Conservation (phyloP, 2,797 vertebrate genomes). For the Sebastes umbrosus region DNA sequence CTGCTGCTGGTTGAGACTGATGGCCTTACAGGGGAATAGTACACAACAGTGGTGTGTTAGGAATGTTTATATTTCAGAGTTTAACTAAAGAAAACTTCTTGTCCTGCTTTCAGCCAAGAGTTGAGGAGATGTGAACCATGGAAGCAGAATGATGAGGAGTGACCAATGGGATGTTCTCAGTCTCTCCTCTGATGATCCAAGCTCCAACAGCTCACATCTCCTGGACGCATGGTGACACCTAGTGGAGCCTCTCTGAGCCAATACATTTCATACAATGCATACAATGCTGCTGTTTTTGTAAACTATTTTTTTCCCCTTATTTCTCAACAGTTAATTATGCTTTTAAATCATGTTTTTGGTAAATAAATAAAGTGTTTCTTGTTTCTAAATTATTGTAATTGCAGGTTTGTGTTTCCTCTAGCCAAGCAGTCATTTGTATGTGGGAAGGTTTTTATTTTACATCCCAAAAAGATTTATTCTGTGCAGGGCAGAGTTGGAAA, state of each 20-base stretch:
- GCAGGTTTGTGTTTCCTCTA: background rate
- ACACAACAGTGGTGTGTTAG: background rate
- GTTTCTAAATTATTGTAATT: background rate
- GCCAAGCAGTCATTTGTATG: background rate
- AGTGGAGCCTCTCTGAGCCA: conserved; percentile 50
- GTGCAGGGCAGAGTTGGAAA: background rate
- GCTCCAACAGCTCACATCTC: conserved; percentile 42
- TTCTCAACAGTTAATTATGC: background rate
- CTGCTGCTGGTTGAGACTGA: background rate
- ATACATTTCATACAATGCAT: background rate
- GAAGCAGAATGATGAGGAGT: conserved; percentile 81
- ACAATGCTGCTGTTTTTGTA: conserved; percentile 1
- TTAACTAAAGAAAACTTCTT: background rate
- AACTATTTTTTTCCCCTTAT: background rate
- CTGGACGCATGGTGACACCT: conserved; percentile 59
- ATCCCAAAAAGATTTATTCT: background rate
- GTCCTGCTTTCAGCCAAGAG: conserved; percentile 34
- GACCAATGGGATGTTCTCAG: conserved; percentile 76
- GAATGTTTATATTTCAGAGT: background rate
- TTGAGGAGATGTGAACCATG: conserved; percentile 49
- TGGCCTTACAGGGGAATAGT: too few relatives aligned
- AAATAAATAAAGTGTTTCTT: conserved; percentile 5
- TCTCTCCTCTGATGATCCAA: conserved; percentile 80
- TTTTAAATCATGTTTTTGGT: background rate
- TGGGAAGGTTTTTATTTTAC: background rate